phyloP scores from a whole-genome alignment of 1,140 invertebrate genomes.

The Heliconius congener region DNA sequence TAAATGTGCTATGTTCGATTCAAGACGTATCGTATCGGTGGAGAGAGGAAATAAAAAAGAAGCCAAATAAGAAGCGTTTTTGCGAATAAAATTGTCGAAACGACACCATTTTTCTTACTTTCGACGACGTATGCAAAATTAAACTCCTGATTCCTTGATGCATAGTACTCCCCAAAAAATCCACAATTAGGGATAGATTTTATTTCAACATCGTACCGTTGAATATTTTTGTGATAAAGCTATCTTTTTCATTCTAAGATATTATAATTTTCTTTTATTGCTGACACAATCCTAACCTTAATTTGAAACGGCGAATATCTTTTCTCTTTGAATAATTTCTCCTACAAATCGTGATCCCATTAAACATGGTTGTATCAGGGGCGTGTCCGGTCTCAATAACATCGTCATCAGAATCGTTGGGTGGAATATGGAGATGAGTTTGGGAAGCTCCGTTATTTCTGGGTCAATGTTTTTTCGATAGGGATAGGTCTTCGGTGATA shows the following conservation, averaged over 20 bases:
- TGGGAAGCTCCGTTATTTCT: slow-evolving; percentile 28
- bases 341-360: slow-evolving; percentile 1
- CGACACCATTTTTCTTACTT: slow-evolving; percentile 12
- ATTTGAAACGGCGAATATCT: slow-evolving; percentile 18
- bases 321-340: slow-evolving; percentile 19
- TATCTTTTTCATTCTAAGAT: slow-evolving; percentile 17
- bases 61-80: background rate
- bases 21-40: slow-evolving; percentile 19
- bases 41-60: background rate
- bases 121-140: slow-evolving; percentile 6
- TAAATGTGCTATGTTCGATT: slow-evolving; percentile 21
- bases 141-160: slow-evolving; percentile 5
- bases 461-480: slow-evolving; percentile 38
- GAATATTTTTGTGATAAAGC: slow-evolving; percentile 13
- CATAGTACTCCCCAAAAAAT: background rate
- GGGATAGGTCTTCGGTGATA: slow-evolving; percentile 26
- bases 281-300: slow-evolving; percentile 16
- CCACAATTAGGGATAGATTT: background rate
- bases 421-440: slow-evolving; percentile 34
- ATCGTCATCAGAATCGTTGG: slow-evolving; percentile 26
- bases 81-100: background rate
- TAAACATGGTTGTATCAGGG: slow-evolving; percentile 22
- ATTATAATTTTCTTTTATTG: slow-evolving; percentile 16
- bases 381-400: slow-evolving; percentile 29
- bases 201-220: slow-evolving; percentile 3